Conservation (phyloP, 1,140 invertebrate genomes). For the Drosophila arizonae region DNA sequence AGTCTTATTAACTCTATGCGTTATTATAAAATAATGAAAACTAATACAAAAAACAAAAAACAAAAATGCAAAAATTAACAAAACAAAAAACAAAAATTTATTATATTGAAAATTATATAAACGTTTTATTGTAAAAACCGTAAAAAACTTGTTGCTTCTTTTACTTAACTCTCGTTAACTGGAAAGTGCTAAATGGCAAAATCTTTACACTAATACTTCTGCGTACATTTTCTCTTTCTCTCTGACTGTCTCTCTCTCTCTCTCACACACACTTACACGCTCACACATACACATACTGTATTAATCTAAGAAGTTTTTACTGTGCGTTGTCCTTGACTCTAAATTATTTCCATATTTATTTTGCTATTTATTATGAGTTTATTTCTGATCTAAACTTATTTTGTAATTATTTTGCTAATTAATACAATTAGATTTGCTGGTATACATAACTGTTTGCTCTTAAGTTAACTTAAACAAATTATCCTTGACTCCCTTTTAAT, state of each 20-base stretch:
- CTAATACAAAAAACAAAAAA: constrained; percentile 28
- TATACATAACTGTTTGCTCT: neutral
- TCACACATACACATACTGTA: constrained; percentile 22
- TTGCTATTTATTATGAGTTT: constrained; percentile 10
- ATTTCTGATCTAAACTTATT: neutral
- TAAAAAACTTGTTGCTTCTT: constrained; percentile 79
- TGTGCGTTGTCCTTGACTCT: constrained; percentile 14
- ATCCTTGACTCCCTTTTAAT: neutral
- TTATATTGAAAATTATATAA: constrained; percentile 75
- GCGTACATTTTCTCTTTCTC: constrained; percentile 49
- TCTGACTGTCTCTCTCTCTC: constrained; percentile 39
- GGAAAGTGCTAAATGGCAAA: constrained; percentile 65
- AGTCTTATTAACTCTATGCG: constrained; percentile 67
- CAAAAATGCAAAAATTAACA: constrained; percentile 39
- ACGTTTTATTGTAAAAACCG: constrained; percentile 81
- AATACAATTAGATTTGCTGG: too few species aligned
- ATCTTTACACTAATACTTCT: constrained; percentile 64
- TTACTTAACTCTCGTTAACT: constrained; percentile 59
- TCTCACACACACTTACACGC: neutral
- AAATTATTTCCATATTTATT: neutral
- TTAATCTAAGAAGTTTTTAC: constrained; percentile 47
- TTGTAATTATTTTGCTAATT: too few species aligned
- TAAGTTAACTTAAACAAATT: neutral
- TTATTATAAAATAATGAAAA: constrained; percentile 60
- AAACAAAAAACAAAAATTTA: constrained; percentile 44